These are phyloP conservation scores for Adelphocoris suturalis DNA, from an alignment of 2,888 invertebrate genomes.

Conservation along the genomic window DNA sequence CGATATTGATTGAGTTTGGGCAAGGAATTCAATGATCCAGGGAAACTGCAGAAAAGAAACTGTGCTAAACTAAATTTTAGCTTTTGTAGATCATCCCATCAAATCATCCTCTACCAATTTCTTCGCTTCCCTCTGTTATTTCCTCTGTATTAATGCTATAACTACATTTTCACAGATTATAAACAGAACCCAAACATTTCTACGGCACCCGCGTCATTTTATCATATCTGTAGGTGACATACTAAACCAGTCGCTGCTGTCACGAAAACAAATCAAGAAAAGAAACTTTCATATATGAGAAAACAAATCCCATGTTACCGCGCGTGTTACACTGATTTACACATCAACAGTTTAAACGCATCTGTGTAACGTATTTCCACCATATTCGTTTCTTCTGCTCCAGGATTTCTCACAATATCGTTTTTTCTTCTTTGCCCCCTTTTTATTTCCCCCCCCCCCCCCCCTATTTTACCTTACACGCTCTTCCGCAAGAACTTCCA, in stretches of 20 bases:
- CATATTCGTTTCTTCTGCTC: slow-evolving; percentile 37
- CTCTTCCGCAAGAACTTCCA: neutral
- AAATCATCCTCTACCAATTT: too few species aligned
- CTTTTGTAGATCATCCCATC: too few species aligned
- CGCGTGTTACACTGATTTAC: slow-evolving; percentile 61
- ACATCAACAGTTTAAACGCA: slow-evolving; percentile 51
- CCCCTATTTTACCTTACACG: neutral
- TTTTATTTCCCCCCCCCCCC: neutral
- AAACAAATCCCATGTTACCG: slow-evolving; percentile 10
- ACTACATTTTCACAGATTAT: too few species aligned
- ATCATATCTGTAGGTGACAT: neutral
- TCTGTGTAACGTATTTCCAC: neutral
- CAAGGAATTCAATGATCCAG: too few species aligned
- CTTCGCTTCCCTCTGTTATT: too few species aligned
- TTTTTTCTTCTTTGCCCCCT: slow-evolving; percentile 34
- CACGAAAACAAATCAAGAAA: neutral
- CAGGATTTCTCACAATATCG: slow-evolving; percentile 25
- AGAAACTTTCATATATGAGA: neutral
- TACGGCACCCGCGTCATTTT: too few species aligned
- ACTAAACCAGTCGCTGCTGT: neutral
- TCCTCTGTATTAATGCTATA: too few species aligned
- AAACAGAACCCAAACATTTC: too few species aligned
- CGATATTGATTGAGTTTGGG: too few species aligned
- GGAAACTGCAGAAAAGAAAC: too few species aligned
- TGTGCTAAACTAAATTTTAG: too few species aligned